These are phyloP conservation scores for Zaprionus obscuricornis DNA, from an alignment of 2,888 invertebrate genomes.

Conservation along the genomic window DNA sequence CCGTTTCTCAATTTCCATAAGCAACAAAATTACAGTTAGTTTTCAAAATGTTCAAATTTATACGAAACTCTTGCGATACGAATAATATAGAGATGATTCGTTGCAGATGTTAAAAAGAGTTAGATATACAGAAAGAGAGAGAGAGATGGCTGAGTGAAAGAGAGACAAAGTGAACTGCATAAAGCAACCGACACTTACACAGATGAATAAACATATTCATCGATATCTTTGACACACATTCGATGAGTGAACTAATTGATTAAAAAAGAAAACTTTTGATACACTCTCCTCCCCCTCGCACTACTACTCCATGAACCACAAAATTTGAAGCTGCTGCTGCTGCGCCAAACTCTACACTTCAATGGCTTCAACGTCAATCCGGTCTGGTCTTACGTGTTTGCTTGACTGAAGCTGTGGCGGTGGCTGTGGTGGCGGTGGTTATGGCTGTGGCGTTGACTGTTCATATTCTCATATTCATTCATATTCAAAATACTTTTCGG, in stretches of 20 bases:
- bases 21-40: conserved; percentile 62
- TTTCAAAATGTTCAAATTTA: conserved; percentile 25
- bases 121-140: background rate
- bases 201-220: conserved; percentile 64
- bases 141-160: background rate
- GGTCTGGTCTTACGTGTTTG: no score
- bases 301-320: conserved; percentile 7
- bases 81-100: conserved; percentile 1
- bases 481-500: conserved; percentile 60
- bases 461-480: conserved; percentile 46
- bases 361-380: background rate
- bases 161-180: background rate
- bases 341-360: no score
- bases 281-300: conserved; percentile 1
- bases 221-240: conserved; percentile 65
- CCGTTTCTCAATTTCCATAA: conserved; percentile 77
- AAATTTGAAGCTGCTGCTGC: no score
- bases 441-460: no score
- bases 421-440: no score
- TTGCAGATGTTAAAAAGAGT: background rate
- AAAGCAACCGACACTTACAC: conserved; percentile 55
- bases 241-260: conserved; percentile 66
- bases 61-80: conserved; percentile 3
- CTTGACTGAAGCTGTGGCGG: no score
- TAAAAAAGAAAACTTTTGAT: conserved; percentile 49